Percentiles rank a stretch among this genome's conserved stretches.
phyloP scores from a whole-genome alignment of 1,140 invertebrate species.

The Tetramorium alpestre region DNA sequence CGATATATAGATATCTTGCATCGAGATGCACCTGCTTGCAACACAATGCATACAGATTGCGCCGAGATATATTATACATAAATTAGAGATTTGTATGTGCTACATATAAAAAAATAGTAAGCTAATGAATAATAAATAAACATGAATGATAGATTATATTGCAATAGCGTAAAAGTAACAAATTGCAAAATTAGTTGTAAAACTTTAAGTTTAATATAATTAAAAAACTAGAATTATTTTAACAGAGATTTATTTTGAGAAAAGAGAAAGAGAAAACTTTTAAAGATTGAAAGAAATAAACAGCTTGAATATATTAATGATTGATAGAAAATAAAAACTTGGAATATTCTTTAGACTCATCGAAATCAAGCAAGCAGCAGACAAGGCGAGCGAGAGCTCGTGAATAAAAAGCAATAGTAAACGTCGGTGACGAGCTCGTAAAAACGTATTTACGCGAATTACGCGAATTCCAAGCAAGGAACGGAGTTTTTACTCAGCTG shows the following conservation, averaged over 20 bases:
- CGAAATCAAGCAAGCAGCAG: not conserved
- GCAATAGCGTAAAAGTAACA: not conserved
- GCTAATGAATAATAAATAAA: not conserved
- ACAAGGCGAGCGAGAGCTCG: not conserved
- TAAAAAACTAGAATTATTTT: not conserved
- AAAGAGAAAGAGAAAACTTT: not conserved
- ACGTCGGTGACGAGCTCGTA: conserved; percentile 20
- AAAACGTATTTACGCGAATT: conserved; percentile 56
- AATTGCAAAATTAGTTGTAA: not conserved
- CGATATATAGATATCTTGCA: not conserved
- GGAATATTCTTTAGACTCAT: not conserved
- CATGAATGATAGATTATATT: not conserved
- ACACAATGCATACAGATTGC: not conserved
- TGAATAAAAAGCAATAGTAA: conserved; percentile 29
- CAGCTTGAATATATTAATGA: not conserved
- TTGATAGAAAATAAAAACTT: not conserved
- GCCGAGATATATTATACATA: not conserved
- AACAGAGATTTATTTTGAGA: not conserved
- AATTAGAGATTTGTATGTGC: not conserved
- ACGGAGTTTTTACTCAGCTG: conserved; percentile 8
- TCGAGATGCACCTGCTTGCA: not conserved
- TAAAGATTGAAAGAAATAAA: not conserved
- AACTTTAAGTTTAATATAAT: not conserved
- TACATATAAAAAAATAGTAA: not conserved
- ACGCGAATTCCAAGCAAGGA: conserved; percentile 25